A percentile compares a stretch with the other conserved stretches of the same genome.
Conservation (phyloP, 2,888 invertebrate genomes). For the Amphimallon solstitiale region DNA sequence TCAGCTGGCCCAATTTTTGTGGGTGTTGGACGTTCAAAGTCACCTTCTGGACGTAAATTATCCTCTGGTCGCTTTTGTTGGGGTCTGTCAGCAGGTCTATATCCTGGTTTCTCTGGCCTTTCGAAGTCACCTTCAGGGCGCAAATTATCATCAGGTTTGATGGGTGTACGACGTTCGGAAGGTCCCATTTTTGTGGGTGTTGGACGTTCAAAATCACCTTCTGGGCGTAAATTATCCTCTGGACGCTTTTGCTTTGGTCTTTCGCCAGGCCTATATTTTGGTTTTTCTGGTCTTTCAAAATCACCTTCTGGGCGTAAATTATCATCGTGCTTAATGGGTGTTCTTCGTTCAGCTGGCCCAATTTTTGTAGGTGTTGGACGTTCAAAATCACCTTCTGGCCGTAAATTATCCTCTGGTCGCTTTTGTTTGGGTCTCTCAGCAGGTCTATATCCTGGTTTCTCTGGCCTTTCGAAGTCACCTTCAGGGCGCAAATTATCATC, state of each 20-base stretch:
- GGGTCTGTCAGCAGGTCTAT: too few relatives aligned
- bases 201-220: constrained; percentile 65
- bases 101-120: too few relatives aligned
- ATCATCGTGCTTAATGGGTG: constrained; percentile 68
- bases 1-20: too few relatives aligned
- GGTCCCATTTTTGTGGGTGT: constrained; percentile 60
- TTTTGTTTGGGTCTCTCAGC: constrained; percentile 63
- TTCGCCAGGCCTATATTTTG: constrained; percentile 55
- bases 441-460: constrained; percentile 56
- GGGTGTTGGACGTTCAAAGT: too few relatives aligned
- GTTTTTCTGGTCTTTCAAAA: constrained; percentile 55
- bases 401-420: constrained; percentile 66
- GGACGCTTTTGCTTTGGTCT: constrained; percentile 55
- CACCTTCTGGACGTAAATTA: too few relatives aligned
- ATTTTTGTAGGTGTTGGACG: constrained; percentile 60
- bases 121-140: constrained; percentile 50
- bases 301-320: constrained; percentile 65
- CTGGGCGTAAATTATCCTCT: constrained; percentile 61
- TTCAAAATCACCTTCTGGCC: constrained; percentile 65
- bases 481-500: constrained; percentile 66
- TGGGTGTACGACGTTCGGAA: constrained; percentile 60
- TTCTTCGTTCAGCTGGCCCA: constrained; percentile 62
- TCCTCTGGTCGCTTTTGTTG: too few relatives aligned
- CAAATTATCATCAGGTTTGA: constrained; percentile 64
- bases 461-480: constrained; percentile 64